Conservation (phyloP, 1,140 invertebrate genomes). For the Drosophila triauraria region DNA sequence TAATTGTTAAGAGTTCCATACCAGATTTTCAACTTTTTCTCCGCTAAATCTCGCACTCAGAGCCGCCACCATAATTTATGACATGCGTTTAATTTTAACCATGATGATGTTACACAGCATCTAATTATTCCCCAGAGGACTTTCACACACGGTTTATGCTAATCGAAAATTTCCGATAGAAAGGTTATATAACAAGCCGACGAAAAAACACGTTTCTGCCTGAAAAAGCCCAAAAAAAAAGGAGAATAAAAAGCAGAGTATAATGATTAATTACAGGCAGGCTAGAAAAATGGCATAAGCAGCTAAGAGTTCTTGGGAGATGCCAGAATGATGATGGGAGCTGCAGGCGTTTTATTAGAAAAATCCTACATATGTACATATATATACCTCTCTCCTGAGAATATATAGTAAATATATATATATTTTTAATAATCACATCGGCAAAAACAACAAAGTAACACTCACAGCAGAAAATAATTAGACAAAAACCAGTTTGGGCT, state of each 20-base stretch:
- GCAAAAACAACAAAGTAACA: constrained; percentile 47
- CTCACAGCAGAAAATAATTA: constrained; percentile 71
- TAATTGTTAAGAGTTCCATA: constrained; percentile 34
- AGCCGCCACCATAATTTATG: constrained; percentile 40
- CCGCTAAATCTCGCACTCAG: constrained; percentile 11
- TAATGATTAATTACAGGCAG: constrained; percentile 76
- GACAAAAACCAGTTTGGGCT: constrained; percentile 76
- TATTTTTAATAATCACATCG: constrained; percentile 66
- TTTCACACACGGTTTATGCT: constrained; percentile 53
- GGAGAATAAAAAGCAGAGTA: constrained; percentile 24
- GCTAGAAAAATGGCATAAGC: constrained; percentile 73
- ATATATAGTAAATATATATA: constrained; percentile 31
- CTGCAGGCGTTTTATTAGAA: constrained; percentile 65
- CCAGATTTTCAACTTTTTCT: constrained; percentile 47
- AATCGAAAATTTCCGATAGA: constrained; percentile 49
- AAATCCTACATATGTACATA: constrained; percentile 33
- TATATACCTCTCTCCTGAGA: constrained; percentile 14
- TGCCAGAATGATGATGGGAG: constrained; percentile 47
- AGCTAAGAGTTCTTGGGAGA: constrained; percentile 54
- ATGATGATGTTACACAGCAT: constrained; percentile 65
- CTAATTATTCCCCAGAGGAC: constrained; percentile 38
- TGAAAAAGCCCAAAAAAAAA: constrained; percentile 42
- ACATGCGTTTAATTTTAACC: constrained; percentile 69
- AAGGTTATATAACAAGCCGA: constrained; percentile 68
- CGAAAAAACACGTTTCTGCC: constrained; percentile 55